Evolutionary conservation across 2,888 invertebrate genomes (phyloP), one percentile per base, ranked within the genome.

Genomic region (Fissipunctia ypsillon): DNA sequence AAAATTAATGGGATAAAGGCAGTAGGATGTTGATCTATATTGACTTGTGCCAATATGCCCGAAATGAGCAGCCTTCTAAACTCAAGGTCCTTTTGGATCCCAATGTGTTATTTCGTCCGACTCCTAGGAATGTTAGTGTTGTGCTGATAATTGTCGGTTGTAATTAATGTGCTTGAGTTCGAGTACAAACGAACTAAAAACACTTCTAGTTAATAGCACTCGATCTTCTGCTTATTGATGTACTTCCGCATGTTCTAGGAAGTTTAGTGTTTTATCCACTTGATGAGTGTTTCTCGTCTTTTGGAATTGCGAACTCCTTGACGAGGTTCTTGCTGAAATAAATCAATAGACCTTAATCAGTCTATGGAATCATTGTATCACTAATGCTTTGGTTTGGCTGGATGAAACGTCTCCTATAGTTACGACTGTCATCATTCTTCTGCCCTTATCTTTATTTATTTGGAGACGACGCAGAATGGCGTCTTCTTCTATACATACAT

Each of bases 181-280:
- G 35, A 83, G 71, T 78, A 56, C 19, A 25, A 25, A 61, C 5
- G 2, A 71, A 61, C 41, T 72, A 57, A 61, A 66, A 82, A 54
- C 57, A 67, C 71, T 80, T 68, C n/a, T 45, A 56, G 41, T 56
- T 64, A 69, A 57, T 82, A 54, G 45, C 43, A 67, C 69, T 81
- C 43, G 16, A 65, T 52, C 5, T 38, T 25, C n/a, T 48, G 59
- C 50, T 81, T 41, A 48, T 31, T 69, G 31, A 59, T 66, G 48
- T 57, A 38, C 22, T 81, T 77, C 54, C 28, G 19, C 35, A 38
- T 66, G 61, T 66, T 56, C 28, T 31, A 12, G 43, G 25, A 41
- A 45, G 35, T 22, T 73, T 22, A 22, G 10, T 22, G 22, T 25
- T 65, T 41, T 48, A 38, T n/a, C 0, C 16, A 38, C 3, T 45